Evolutionary conservation across 2,113 vertebrate species (phyloP), one percentile per base, ranked within the genome.

Genomic region (Nannobrachium achirus): DNA sequence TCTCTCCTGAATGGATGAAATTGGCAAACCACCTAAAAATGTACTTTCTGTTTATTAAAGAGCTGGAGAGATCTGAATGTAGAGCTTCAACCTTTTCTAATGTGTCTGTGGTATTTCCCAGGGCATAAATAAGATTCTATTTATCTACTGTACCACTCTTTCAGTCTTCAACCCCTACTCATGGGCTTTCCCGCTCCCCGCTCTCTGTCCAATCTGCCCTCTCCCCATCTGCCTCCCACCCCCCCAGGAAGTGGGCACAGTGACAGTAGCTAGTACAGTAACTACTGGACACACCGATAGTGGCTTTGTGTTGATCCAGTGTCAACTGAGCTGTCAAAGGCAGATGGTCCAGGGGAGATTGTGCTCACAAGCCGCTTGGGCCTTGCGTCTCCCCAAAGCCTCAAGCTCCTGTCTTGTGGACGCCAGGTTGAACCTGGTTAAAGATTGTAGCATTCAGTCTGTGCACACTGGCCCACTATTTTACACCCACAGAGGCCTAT

Each of bases 311-410:
- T 64, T 71, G 74, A 78, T 71, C 80, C 63, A 39, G 39, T 56
- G 75, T 65, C 71, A 55, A 49, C 25, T 75, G 76, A 83, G 66
- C 67, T 67, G 71, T 71, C 58, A 79, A 81, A 76, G 44, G 74
- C 74, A 66, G 78, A 85, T 85, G 82, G 83, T 49, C 41, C 3
- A 15, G 44, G 60, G 0, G 44, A 73, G 66, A 69, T 40, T 76
- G 79, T 48, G 73, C 62, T 44, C 66, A 75, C 42, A 75, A 84
- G 79, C 79, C 13, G 79, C 63, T 81, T 62, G 25, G 25, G 3
- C 25, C 25, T 33, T 33, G 62, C 11, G 63, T 79, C 56, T 49
- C 72, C 56, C 20, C 73, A 80, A 79, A 80, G 74, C 78, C 46
- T 78, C 68, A 74, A 71, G 39, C 76, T 16, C 71, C 59, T 63